phyloP scores from a whole-genome alignment of 2,888 invertebrate species.

The Dusona sp. region DNA sequence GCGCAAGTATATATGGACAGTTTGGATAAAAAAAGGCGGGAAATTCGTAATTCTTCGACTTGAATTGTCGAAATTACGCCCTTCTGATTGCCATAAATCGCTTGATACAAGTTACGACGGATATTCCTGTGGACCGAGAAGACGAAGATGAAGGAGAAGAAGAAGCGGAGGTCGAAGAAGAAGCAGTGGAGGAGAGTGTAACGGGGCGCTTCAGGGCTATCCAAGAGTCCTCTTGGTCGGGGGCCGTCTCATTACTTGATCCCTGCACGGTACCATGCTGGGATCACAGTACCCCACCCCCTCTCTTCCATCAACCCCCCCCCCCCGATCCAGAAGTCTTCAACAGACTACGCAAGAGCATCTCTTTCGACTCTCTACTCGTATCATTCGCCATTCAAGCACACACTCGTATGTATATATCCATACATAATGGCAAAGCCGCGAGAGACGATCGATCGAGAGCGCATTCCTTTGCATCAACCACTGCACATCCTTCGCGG shows the following conservation, averaged over 20 bases:
- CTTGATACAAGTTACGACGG: constrained; percentile 69
- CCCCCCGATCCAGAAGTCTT: constrained; percentile 70
- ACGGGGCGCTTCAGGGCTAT: constrained; percentile 75
- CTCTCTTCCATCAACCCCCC: not conserved
- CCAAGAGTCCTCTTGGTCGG: constrained; percentile 83
- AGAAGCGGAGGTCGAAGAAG: constrained; percentile 23
- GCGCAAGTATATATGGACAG: not conserved
- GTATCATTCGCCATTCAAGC: constrained; percentile 73
- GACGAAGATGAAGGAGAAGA: constrained; percentile 35
- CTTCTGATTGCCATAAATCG: constrained; percentile 59
- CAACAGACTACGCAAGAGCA: constrained; percentile 43
- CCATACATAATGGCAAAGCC: not conserved
- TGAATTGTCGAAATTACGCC: not conserved
- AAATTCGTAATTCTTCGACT: not conserved
- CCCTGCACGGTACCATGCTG: constrained; percentile 83
- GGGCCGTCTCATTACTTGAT: constrained; percentile 84
- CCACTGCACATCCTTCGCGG: not conserved
- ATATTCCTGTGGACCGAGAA: constrained; percentile 38
- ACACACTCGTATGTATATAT: constrained; percentile 32
- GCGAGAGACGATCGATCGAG: constrained; percentile 43
- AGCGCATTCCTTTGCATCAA: constrained; percentile 53
- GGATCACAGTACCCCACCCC: constrained; percentile 75
- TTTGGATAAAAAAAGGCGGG: not conserved
- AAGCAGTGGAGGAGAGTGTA: constrained; percentile 71
- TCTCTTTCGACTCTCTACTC: constrained; percentile 56